These are phyloP conservation scores for Machimus atricapillus DNA, from an alignment of 2,888 invertebrate species.

Conservation along the genomic window DNA sequence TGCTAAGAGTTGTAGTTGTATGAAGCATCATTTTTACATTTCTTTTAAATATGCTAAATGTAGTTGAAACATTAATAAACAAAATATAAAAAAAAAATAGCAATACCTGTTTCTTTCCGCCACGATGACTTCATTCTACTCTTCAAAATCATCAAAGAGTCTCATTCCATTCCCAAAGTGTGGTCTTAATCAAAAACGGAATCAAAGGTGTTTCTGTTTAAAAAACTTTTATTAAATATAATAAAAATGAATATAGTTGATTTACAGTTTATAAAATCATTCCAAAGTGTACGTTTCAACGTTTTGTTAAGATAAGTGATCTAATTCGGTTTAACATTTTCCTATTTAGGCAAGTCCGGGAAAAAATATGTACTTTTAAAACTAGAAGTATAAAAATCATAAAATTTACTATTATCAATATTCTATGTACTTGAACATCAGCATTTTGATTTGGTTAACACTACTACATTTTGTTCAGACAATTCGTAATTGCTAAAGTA, in stretches of 20 bases:
- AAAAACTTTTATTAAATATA: conserved; percentile 19
- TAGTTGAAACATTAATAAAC: background rate
- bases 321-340: background rate
- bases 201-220: background rate
- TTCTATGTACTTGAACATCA: background rate
- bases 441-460: conserved; percentile 5
- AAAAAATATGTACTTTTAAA: background rate
- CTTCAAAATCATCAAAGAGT: too few species aligned
- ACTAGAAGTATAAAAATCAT: background rate
- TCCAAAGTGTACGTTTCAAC: conserved; percentile 5
- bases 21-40: background rate
- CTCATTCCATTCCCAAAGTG: too few species aligned
- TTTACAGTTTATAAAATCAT: conserved; percentile 29
- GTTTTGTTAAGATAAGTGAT: background rate
- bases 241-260: conserved; percentile 26
- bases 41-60: background rate
- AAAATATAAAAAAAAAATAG: background rate
- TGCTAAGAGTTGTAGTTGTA: too few species aligned
- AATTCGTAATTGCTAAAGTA: background rate
- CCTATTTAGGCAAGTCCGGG: conserved; percentile 4
- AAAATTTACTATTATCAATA: conserved; percentile 1
- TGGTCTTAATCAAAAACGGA: too few species aligned
- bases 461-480: conserved; percentile 6
- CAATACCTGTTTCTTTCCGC: background rate
- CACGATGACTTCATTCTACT: too few species aligned